A percentile compares a stretch with the other conserved stretches of the same genome.
These are phyloP conservation scores for Cheilosia vulpina DNA, from an alignment of 2,888 invertebrate species.

Conservation along the genomic window DNA sequence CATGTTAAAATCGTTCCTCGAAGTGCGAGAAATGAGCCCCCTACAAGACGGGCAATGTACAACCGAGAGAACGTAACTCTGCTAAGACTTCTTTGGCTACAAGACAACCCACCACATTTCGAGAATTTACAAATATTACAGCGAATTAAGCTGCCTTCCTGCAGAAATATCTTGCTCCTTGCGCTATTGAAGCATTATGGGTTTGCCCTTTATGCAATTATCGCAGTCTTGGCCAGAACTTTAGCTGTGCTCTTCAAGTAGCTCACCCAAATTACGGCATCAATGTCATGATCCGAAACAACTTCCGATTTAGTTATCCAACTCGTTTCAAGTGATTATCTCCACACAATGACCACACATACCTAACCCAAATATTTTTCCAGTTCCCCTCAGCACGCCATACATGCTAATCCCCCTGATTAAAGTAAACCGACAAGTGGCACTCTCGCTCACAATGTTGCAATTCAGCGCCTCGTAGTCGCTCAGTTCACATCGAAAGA, in stretches of 20 bases:
- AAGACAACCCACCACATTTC: too few relatives aligned
- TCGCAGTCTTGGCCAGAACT: neutral
- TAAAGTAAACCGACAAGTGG: constrained; percentile 27
- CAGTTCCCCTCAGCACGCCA: neutral
- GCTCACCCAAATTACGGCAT: neutral
- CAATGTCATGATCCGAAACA: neutral
- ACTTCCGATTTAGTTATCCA: constrained; percentile 26
- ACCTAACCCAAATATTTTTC: constrained; percentile 27
- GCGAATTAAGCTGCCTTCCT: too few relatives aligned
- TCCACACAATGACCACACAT: constrained; percentile 6
- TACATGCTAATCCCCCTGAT: constrained; percentile 35
- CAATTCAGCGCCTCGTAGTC: constrained; percentile 11
- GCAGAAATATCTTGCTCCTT: too few relatives aligned
- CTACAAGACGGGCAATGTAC: too few relatives aligned
- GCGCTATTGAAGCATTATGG: too few relatives aligned
- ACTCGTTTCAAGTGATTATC: neutral
- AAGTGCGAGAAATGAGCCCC: too few relatives aligned
- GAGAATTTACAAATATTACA: too few relatives aligned
- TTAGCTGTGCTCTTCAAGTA: neutral
- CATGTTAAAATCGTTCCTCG: too few relatives aligned
- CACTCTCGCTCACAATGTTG: constrained; percentile 36
- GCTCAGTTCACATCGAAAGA: neutral
- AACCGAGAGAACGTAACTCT: too few relatives aligned
- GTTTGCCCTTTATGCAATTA: too few relatives aligned
- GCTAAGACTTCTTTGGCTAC: too few relatives aligned